Conservation (phyloP, 1,140 invertebrate species). For the Zaprionus ghesquierei region DNA sequence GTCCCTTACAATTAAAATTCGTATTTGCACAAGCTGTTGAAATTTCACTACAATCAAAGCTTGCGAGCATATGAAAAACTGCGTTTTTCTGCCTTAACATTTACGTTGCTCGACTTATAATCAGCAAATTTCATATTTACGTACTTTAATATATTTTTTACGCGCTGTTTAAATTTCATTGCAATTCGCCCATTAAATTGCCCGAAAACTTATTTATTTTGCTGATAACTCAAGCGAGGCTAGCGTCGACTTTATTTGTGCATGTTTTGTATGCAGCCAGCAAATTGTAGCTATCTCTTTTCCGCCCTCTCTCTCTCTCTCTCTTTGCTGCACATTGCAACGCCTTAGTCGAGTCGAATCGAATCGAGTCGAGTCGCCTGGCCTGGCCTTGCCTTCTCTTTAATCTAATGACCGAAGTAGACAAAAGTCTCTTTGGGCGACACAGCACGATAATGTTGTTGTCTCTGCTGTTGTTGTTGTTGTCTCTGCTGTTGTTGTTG, state of each 20-base stretch:
- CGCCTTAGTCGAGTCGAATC: too few species aligned
- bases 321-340: neutral
- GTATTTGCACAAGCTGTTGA: too few species aligned
- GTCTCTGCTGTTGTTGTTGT: conserved; percentile 1
- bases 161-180: too few species aligned
- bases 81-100: too few species aligned
- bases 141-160: too few species aligned
- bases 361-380: too few species aligned
- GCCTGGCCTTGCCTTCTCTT: neutral
- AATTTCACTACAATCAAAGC: too few species aligned
- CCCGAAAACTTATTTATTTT: neutral
- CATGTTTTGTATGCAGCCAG: neutral
- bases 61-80: too few species aligned
- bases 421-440: neutral
- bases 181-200: neutral
- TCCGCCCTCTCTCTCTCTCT: neutral
- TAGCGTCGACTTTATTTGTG: neutral
- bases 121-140: too few species aligned
- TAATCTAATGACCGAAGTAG: neutral
- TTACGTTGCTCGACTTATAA: too few species aligned
- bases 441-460: conserved; percentile 9
- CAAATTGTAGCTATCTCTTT: neutral
- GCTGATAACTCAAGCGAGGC: too few species aligned
- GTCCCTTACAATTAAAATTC: too few species aligned
- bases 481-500: neutral